Conservation (phyloP, 2,113 vertebrate genomes). For the Miniopterus natalensis region DNA sequence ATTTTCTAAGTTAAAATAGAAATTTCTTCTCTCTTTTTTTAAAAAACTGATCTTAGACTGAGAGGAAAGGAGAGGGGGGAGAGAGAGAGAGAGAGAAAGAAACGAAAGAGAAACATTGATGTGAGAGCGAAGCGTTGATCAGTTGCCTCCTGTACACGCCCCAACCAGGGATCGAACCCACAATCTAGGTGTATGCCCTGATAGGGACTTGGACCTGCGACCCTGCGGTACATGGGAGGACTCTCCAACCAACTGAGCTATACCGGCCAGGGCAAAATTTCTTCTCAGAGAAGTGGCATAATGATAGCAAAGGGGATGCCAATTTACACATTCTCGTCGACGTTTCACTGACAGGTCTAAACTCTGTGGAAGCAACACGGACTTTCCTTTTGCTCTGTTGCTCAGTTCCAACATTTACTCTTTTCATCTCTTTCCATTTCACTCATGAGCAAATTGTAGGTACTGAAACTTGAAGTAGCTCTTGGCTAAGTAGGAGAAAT, state of each 20-base stretch:
- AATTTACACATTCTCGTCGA: neutral
- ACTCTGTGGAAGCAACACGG: neutral
- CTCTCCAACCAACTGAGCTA: neutral
- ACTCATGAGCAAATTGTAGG: neutral
- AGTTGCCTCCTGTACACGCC: neutral
- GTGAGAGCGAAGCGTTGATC: neutral
- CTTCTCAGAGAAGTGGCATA: neutral
- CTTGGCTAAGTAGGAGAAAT: neutral
- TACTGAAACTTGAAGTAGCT: neutral
- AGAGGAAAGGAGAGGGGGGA: neutral
- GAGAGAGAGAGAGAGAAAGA: neutral
- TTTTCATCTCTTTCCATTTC: neutral
- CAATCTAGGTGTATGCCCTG: neutral
- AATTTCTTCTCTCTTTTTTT: neutral
- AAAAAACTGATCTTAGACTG: neutral
- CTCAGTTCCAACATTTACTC: neutral
- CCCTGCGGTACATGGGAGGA: neutral
- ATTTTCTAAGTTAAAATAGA: slow-evolving; percentile 19
- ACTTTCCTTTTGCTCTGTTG: neutral
- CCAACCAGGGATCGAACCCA: neutral
- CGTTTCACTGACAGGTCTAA: neutral
- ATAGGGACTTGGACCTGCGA: neutral
- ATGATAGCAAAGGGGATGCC: too few species aligned
- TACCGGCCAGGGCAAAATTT: neutral
- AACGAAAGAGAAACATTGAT: neutral